Conservation (phyloP, 1,140 invertebrate species). For the Drosophila kohkoa region DNA sequence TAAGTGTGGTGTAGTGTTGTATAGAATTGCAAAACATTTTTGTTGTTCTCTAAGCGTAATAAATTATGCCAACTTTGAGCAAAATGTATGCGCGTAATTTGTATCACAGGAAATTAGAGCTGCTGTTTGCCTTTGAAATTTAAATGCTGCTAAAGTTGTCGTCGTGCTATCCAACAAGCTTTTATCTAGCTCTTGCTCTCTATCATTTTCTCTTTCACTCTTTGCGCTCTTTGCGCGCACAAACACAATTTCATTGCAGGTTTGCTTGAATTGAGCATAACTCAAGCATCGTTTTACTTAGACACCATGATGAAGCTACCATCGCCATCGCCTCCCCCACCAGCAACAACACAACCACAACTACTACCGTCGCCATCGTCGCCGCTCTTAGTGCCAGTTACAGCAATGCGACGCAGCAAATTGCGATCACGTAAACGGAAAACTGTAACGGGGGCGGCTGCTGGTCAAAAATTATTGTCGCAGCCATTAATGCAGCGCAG, state of each 20-base stretch:
- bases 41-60: conserved; percentile 26
- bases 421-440: conserved; percentile 62
- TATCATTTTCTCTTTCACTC: conserved; percentile 46
- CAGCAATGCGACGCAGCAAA: conserved; percentile 53
- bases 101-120: background rate
- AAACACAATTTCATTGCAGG: conserved; percentile 66
- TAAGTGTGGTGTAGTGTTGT: conserved; percentile 21
- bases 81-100: background rate
- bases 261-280: conserved; percentile 76
- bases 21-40: background rate
- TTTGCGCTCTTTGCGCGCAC: conserved; percentile 39
- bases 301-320: conserved; percentile 41
- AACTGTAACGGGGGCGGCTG: background rate
- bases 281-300: conserved; percentile 70
- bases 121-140: conserved; percentile 44
- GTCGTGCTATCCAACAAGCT: conserved; percentile 37
- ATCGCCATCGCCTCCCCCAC: conserved; percentile 15
- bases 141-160: conserved; percentile 31
- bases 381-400: conserved; percentile 4
- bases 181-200: conserved; percentile 42
- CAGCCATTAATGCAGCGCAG: conserved; percentile 47
- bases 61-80: conserved; percentile 29
- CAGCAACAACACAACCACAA: conserved; percentile 8
- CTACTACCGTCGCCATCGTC: no score
- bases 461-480: conserved; percentile 36